These are phyloP conservation scores for Drosophila sproati DNA, from an alignment of 1,140 invertebrate genomes.

Conservation along the genomic window DNA sequence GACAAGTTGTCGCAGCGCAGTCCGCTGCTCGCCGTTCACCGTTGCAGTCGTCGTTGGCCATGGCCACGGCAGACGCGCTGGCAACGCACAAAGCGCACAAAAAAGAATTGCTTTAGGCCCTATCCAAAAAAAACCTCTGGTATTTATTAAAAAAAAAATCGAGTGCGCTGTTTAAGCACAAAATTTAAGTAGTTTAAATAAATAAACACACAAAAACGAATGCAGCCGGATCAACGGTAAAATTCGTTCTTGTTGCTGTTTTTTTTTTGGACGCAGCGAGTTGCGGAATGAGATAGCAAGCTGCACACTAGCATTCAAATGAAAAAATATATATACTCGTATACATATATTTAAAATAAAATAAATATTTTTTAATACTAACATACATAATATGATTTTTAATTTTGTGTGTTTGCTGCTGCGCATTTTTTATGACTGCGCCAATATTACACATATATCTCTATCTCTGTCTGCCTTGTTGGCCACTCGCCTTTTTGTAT, in stretches of 20 bases:
- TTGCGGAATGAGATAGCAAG: constrained; percentile 39
- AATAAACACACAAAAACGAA: constrained; percentile 54
- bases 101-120: constrained; percentile 48
- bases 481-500: constrained; percentile 33
- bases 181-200: constrained; percentile 82
- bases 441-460: constrained; percentile 4
- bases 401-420: constrained; percentile 8
- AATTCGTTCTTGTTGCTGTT: constrained; percentile 40
- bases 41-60: constrained; percentile 35
- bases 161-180: constrained; percentile 78
- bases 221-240: constrained; percentile 39
- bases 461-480: constrained; percentile 24
- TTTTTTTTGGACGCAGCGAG: constrained; percentile 17
- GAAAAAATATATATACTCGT: background rate
- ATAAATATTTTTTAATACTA: constrained; percentile 9
- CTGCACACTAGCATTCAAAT: constrained; percentile 58
- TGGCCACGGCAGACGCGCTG: constrained; percentile 68
- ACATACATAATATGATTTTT: constrained; percentile 25
- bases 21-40: constrained; percentile 5
- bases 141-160: constrained; percentile 64
- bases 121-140: constrained; percentile 44
- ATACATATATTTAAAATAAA: background rate
- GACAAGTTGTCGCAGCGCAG: constrained; percentile 52
- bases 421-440: constrained; percentile 30
- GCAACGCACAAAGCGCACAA: constrained; percentile 49